A percentile compares a stretch with the other conserved stretches of the same genome.
Conservation (phyloP, 2,888 invertebrate genomes). For the Melanostoma mellinum region DNA sequence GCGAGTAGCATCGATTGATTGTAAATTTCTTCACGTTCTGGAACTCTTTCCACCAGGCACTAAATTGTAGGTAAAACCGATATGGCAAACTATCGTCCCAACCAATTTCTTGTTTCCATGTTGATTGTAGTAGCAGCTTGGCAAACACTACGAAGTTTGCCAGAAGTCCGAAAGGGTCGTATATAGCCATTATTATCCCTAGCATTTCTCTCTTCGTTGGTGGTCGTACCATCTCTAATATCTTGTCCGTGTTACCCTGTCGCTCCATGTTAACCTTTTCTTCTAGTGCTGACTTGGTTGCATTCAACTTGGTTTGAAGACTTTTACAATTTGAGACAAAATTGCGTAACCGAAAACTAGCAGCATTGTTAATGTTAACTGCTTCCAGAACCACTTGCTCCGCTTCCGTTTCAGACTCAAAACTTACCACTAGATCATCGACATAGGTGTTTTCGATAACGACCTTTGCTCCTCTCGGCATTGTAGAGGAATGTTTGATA, state of each 20-base stretch:
- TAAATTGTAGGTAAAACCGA: not conserved
- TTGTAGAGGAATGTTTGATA: slow-evolving; percentile 20
- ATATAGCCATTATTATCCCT: slow-evolving; percentile 39
- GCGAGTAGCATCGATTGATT: not conserved
- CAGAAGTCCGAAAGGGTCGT: slow-evolving; percentile 69
- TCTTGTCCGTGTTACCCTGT: slow-evolving; percentile 34
- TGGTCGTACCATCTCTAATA: slow-evolving; percentile 43
- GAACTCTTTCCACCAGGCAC: not conserved
- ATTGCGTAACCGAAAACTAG: slow-evolving; percentile 61
- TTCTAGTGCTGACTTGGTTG: too few species aligned
- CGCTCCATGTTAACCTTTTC: slow-evolving; percentile 9
- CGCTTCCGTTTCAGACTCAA: slow-evolving; percentile 75
- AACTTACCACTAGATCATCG: too few species aligned
- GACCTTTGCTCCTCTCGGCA: slow-evolving; percentile 61
- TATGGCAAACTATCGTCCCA: slow-evolving; percentile 45
- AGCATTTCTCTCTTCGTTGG: slow-evolving; percentile 67
- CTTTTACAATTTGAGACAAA: slow-evolving; percentile 37
- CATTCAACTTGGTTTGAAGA: slow-evolving; percentile 12
- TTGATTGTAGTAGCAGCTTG: slow-evolving; percentile 48
- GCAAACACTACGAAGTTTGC: slow-evolving; percentile 70
- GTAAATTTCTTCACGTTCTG: too few species aligned
- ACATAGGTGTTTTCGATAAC: slow-evolving; percentile 63
- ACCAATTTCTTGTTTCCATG: slow-evolving; percentile 40
- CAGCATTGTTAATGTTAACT: not conserved
- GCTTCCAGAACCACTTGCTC: slow-evolving; percentile 70